Evolutionary conservation across 2,888 invertebrate species (phyloP), one percentile per base, ranked within the genome.

Genomic region (Agrotis clavis): DNA sequence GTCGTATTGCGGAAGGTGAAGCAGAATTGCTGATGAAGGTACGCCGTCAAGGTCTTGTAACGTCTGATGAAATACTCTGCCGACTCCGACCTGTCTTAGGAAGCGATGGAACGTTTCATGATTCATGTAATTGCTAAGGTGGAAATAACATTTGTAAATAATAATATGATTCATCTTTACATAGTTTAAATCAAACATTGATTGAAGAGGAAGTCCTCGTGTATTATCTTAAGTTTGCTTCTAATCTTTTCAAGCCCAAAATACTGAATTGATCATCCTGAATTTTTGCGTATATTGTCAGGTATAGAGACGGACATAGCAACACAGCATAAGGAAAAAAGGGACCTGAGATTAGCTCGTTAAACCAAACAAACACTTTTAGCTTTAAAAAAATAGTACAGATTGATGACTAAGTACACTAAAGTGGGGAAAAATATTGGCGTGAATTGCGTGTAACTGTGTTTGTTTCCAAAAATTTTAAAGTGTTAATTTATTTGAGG

Each of bases 1-100:
- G 30, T 51, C 47, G 13, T 66, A 77, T 66, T 68, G 82, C 84
- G 84, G 84, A 82, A 84, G 68, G 57, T 61, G 60, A 51, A 5
- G 25, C 18, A 70, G 50, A 60, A 60, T 53, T 73, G 35, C 18
- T 62, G 21, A 66, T 56, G 54, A 54, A 65, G 57, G 63, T 30
- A 63, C 18, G 5, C 41, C 30, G 56, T 67, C 64, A 71, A 82
- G 77, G 79, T 64, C 61, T 66, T 54, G 16, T 47, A 14, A 70
- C 13, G 25, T 25, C 13, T 54, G n/a, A 72, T 71, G 63, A 57
- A 76, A 53, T 48, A 25, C 47, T 50, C 54, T 67, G 13, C 21
- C 48, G 50, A 59, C 48, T 30, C 14, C 7, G 11, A 63, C 16
- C n/a, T 51, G 41, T 53, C 53, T 41, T 51, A 53, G 67, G 47